Evolutionary conservation across 2,113 vertebrate genomes (phyloP).

Genomic region (Tylochromis polylepis): DNA sequence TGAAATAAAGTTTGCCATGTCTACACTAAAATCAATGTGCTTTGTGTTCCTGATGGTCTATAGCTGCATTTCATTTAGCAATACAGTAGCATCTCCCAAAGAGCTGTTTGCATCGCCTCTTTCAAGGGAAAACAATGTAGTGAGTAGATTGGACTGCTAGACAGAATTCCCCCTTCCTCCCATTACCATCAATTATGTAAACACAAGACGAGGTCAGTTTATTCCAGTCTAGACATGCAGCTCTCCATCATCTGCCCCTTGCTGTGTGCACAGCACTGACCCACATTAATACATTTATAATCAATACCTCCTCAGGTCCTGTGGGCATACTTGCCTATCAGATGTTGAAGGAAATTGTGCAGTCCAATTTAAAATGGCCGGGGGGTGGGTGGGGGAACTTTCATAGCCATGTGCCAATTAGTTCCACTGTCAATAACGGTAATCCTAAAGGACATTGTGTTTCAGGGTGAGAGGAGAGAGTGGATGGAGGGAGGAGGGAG

Average conservation of each 20-base stretch:
- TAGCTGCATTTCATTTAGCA: neutral
- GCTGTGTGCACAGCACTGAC: conserved; percentile 41
- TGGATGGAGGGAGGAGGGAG: conserved; percentile 16
- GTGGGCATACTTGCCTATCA: conserved; percentile 25
- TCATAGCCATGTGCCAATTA: conserved; percentile 68
- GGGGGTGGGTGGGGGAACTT: conserved; percentile 18
- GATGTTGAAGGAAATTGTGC: conserved; percentile 51
- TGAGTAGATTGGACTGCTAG: neutral
- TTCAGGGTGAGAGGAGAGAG: conserved; percentile 30
- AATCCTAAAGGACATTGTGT: conserved; percentile 58
- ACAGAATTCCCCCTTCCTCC: neutral
- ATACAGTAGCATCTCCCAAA: neutral
- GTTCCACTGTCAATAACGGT: conserved; percentile 63
- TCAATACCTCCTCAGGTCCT: conserved; percentile 48
- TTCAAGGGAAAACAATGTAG: neutral
- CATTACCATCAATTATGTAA: conserved; percentile 31
- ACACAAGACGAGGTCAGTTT: conserved; percentile 26
- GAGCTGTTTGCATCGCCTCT: neutral
- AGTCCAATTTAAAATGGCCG: conserved; percentile 64
- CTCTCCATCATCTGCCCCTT: conserved; percentile 25
- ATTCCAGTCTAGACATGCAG: conserved; percentile 55
- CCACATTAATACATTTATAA: conserved; percentile 64
- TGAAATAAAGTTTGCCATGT: neutral
- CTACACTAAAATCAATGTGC: neutral
- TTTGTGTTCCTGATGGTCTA: neutral